A percentile compares a stretch with the other conserved stretches of the same genome.
phyloP scores from a whole-genome alignment of 2,888 invertebrate species.

The Panopea generosa region DNA sequence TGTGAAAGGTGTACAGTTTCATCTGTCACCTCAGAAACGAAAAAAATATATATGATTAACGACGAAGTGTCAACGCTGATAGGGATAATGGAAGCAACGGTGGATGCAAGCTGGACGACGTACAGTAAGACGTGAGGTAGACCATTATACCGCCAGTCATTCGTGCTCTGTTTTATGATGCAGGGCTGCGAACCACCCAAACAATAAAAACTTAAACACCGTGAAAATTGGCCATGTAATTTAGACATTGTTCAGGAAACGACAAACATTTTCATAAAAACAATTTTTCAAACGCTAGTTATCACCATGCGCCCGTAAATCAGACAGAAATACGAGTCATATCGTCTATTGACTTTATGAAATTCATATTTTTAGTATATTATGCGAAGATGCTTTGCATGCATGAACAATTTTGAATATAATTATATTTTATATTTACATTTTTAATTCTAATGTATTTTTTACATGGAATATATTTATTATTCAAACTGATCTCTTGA shows the following conservation, averaged over 20 bases:
- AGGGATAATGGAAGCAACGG: not conserved
- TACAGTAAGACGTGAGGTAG: no score
- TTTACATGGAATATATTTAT: no score
- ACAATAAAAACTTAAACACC: conserved; percentile 20
- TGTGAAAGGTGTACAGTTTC: conserved; percentile 25
- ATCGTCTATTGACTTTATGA: no score
- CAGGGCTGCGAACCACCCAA: not conserved
- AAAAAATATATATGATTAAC: conserved; percentile 29
- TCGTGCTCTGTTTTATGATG: no score
- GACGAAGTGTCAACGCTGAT: conserved; percentile 17
- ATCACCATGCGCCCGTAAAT: conserved; percentile 8
- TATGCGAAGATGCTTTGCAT: no score
- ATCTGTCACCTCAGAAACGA: conserved; percentile 16
- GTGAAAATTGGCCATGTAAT: conserved; percentile 23
- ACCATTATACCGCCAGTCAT: no score
- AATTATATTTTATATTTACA: no score
- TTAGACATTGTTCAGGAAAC: conserved; percentile 18
- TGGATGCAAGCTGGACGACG: no score
- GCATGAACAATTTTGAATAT: no score
- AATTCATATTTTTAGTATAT: no score
- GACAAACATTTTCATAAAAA: conserved; percentile 20
- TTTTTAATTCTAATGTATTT: no score
- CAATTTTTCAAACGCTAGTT: conserved; percentile 22
- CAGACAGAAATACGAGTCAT: not conserved
- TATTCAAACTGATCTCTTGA: no score